A percentile compares a stretch with the other conserved stretches of the same genome.
These are phyloP conservation scores for Amphipoea lucens DNA, from an alignment of 2,888 invertebrate species.

Conservation along the genomic window DNA sequence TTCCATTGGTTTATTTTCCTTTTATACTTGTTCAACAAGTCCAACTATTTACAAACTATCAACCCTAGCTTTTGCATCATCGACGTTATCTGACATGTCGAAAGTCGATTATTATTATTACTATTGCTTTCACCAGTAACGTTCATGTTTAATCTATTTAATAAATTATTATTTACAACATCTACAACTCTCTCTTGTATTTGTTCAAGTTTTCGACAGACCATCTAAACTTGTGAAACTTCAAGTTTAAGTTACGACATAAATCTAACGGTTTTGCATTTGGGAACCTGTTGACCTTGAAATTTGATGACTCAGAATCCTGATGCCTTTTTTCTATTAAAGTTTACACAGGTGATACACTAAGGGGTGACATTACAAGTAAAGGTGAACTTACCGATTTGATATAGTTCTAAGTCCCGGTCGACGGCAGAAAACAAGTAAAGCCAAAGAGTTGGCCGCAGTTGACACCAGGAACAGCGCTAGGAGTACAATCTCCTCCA, in stretches of 20 bases:
- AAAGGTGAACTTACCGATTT: constrained; percentile 91
- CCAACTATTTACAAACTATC: constrained; percentile 32
- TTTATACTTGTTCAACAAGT: constrained; percentile 17
- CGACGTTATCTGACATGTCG: constrained; percentile 60
- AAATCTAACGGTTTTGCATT: constrained; percentile 59
- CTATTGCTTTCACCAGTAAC: constrained; percentile 73
- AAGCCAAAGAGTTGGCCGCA: constrained; percentile 93
- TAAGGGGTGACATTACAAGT: constrained; percentile 8
- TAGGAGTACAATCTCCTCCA: constrained; percentile 88
- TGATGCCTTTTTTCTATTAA: constrained; percentile 28
- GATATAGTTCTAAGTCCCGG: constrained; percentile 94
- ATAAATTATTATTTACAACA: constrained; percentile 63
- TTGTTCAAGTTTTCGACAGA: constrained; percentile 49
- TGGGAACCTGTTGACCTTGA: constrained; percentile 63
- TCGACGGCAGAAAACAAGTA: constrained; percentile 93
- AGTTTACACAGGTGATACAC: constrained; percentile 35
- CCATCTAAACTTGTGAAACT: constrained; percentile 60
- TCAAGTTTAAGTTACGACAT: constrained; percentile 45
- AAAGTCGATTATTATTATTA: constrained; percentile 66
- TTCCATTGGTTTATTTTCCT: constrained; percentile 29
- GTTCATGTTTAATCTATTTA: constrained; percentile 69
- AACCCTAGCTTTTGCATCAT: constrained; percentile 59
- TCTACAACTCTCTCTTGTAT: constrained; percentile 61
- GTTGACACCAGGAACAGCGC: constrained; percentile 92
- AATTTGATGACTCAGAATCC: constrained; percentile 42